These are phyloP conservation scores for Chesias legatella DNA, from an alignment of 2,888 invertebrate species.

Conservation along the genomic window DNA sequence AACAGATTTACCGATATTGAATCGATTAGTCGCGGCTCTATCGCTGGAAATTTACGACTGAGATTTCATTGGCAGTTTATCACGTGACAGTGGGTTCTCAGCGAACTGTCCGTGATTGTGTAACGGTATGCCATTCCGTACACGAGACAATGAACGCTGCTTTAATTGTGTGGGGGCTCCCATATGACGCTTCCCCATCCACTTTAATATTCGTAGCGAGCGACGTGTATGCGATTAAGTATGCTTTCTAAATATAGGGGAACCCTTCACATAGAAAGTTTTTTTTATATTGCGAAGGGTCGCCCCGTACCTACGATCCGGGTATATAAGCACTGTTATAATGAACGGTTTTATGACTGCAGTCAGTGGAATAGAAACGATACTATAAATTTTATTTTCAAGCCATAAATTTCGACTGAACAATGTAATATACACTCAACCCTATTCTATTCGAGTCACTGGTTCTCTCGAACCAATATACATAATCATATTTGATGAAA, in stretches of 20 bases:
- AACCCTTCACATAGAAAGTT: conserved; percentile 57
- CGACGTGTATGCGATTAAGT: conserved; percentile 72
- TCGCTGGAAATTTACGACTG: conserved; percentile 25
- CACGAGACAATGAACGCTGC: conserved; percentile 55
- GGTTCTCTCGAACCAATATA: no score
- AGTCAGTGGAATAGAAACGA: conserved; percentile 34
- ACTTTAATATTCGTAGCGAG: conserved; percentile 72
- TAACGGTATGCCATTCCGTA: conserved; percentile 52
- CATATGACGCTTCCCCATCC: conserved; percentile 74
- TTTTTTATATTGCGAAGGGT: conserved; percentile 67
- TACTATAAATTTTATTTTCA: conserved; percentile 14
- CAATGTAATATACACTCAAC: no score
- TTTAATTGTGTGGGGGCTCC: conserved; percentile 66
- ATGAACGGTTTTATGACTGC: conserved; percentile 48
- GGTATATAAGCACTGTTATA: conserved; percentile 69
- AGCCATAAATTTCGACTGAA: no score
- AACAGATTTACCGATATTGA: conserved; percentile 32
- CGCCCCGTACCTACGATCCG: conserved; percentile 56
- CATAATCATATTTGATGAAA: no score
- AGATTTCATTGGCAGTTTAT: conserved; percentile 27
- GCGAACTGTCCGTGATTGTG: conserved; percentile 32
- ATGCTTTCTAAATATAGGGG: conserved; percentile 75
- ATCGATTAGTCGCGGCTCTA: conserved; percentile 34
- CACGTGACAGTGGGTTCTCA: conserved; percentile 35
- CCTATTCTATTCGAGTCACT: no score